phyloP scores from a whole-genome alignment of 2,113 vertebrate genomes.

The Mohoua ochrocephala region DNA sequence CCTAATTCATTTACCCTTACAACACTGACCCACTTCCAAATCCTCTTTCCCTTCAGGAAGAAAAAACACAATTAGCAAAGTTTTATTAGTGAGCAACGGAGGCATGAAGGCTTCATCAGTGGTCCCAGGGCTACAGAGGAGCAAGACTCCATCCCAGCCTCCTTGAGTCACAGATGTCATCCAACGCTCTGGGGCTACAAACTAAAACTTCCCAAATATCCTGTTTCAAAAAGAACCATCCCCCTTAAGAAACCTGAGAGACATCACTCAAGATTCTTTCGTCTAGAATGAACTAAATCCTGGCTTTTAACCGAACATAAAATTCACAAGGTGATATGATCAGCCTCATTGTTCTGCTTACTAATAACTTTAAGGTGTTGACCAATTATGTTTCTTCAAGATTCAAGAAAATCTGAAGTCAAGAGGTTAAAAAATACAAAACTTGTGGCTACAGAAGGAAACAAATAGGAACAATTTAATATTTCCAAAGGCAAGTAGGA shows the following conservation, averaged over 20 bases:
- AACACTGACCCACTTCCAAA: background rate
- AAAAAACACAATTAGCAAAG: background rate
- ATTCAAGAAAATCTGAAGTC: background rate
- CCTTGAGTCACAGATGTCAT: background rate
- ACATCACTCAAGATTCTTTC: background rate
- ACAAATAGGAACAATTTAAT: background rate
- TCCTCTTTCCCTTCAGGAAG: background rate
- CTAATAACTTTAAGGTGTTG: background rate
- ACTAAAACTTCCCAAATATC: background rate
- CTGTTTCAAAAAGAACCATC: background rate
- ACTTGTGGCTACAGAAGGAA: background rate
- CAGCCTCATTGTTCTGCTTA: background rate
- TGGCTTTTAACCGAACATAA: background rate
- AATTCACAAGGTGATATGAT: background rate
- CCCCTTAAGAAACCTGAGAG: background rate
- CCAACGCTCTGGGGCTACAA: background rate
- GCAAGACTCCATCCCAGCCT: background rate
- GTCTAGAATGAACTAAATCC: background rate
- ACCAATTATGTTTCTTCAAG: background rate
- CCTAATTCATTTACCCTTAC: background rate
- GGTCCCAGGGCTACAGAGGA: background rate
- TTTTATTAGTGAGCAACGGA: background rate
- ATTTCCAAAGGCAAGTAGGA: background rate
- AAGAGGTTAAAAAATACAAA: background rate
- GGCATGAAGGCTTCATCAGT: background rate